Percentiles rank a stretch among this genome's conserved stretches.
phyloP scores from a whole-genome alignment of 2,888 invertebrate species.

The Elysia crispata region DNA sequence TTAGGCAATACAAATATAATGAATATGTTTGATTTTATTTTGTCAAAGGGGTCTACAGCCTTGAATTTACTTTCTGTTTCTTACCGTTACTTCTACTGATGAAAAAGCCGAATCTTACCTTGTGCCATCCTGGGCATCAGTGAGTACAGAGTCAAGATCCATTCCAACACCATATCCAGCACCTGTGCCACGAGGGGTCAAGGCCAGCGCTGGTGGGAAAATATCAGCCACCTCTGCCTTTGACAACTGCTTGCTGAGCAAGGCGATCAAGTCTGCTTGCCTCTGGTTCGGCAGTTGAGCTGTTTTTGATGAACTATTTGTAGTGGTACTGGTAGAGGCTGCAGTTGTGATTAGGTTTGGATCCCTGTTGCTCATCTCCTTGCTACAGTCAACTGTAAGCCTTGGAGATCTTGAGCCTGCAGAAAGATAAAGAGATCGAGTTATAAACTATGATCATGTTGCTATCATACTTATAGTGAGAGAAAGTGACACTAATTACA shows the following conservation, averaged over 20 bases:
- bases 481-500: too few relatives aligned
- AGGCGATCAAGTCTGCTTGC: slow-evolving; percentile 63
- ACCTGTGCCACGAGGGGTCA: slow-evolving; percentile 75
- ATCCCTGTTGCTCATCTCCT: background rate
- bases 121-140: slow-evolving; percentile 54
- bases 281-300: slow-evolving; percentile 13
- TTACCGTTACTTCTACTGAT: too few relatives aligned
- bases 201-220: slow-evolving; percentile 70
- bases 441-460: too few relatives aligned
- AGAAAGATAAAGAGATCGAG: background rate
- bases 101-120: background rate
- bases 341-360: background rate
- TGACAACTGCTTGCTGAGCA: slow-evolving; percentile 68
- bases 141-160: slow-evolving; percentile 70
- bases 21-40: too few relatives aligned
- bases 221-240: slow-evolving; percentile 66
- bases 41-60: too few relatives aligned
- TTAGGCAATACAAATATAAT: too few relatives aligned
- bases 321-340: slow-evolving; percentile 5
- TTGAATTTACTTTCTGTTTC: too few relatives aligned
- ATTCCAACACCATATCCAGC: slow-evolving; percentile 75
- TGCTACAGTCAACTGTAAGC: background rate
- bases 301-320: background rate
- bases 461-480: too few relatives aligned
- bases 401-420: background rate